Percentiles rank a stretch among this genome's conserved stretches.
These are phyloP conservation scores for Neogobius melanostomus DNA, from an alignment of 2,113 vertebrate species.

Conservation along the genomic window DNA sequence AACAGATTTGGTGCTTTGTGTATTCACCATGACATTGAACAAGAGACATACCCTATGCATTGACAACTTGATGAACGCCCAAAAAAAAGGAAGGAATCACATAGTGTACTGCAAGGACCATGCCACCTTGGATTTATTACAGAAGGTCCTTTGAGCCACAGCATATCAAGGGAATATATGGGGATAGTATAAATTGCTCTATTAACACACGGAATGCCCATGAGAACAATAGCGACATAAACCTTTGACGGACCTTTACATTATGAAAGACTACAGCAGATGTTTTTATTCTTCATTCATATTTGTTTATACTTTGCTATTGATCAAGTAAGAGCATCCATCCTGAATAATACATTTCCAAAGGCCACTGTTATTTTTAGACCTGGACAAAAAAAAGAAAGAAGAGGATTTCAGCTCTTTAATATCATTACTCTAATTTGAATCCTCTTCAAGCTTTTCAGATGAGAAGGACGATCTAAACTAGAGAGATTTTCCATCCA, in stretches of 20 bases:
- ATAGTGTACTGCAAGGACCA: conserved; percentile 15
- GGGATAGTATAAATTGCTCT: not conserved
- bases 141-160: not conserved
- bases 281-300: too few relatives aligned
- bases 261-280: too few relatives aligned
- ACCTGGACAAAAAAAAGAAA: too few relatives aligned
- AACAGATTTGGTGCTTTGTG: too few relatives aligned
- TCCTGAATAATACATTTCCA: too few relatives aligned
- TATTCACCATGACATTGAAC: conserved; percentile 25
- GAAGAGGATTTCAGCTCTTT: too few relatives aligned
- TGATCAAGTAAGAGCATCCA: too few relatives aligned
- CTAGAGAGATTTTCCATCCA: not conserved
- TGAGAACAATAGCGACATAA: not conserved
- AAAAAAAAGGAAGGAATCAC: conserved; percentile 2
- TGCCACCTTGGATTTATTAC: not conserved
- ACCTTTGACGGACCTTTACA: not conserved
- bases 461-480: not conserved
- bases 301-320: too few relatives aligned
- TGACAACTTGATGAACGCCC: conserved; percentile 22
- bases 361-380: too few relatives aligned
- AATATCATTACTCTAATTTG: not conserved
- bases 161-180: not conserved
- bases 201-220: not conserved
- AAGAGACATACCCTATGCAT: conserved; percentile 12
- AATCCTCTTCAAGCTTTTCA: not conserved